Percentiles rank a stretch among this genome's conserved stretches.
Conservation (phyloP, 1,140 invertebrate genomes). For the Aphidius gifuensis region DNA sequence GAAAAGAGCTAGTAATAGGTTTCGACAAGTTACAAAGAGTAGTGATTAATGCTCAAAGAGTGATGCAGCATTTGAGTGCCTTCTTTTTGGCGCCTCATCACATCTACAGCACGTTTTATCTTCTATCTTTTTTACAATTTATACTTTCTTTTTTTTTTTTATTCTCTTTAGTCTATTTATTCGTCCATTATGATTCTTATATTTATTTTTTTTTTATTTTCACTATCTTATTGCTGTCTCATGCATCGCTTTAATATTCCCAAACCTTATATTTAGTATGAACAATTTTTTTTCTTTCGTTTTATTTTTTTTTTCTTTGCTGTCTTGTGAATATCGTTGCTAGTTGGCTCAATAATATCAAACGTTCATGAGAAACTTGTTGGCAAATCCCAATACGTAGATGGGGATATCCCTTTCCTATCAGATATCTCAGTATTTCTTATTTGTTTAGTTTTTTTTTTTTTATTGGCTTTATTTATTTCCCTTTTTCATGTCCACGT, state of each 20-base stretch:
- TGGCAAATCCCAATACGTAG: constrained; percentile 5
- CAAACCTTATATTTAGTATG: neutral
- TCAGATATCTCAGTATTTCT: constrained; percentile 17
- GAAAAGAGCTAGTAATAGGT: constrained; percentile 21
- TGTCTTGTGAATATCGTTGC: constrained; percentile 6
- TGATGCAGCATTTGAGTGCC: constrained; percentile 39
- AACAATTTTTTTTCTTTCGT: neutral
- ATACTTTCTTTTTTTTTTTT: constrained; percentile 14
- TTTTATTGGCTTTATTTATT: neutral
- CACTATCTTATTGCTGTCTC: constrained; percentile 10
- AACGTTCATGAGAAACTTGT: constrained; percentile 5
- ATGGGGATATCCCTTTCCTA: neutral
- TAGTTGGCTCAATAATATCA: constrained; percentile 5
- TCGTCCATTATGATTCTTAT: neutral
- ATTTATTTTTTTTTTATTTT: neutral
- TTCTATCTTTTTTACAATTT: neutral
- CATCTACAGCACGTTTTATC: constrained; percentile 29
- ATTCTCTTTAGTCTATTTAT: constrained; percentile 7
- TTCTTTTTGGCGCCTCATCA: constrained; percentile 36
- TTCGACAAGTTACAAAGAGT: constrained; percentile 24
- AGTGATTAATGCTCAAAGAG: constrained; percentile 45
- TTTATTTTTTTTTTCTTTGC: constrained; percentile 6
- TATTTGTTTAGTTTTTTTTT: constrained; percentile 6
- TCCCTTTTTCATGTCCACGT: neutral
- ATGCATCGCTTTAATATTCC: neutral